Percentiles rank a stretch among this genome's conserved stretches.
Conservation (phyloP, 2,888 invertebrate genomes). For the Tinea pellionella region DNA sequence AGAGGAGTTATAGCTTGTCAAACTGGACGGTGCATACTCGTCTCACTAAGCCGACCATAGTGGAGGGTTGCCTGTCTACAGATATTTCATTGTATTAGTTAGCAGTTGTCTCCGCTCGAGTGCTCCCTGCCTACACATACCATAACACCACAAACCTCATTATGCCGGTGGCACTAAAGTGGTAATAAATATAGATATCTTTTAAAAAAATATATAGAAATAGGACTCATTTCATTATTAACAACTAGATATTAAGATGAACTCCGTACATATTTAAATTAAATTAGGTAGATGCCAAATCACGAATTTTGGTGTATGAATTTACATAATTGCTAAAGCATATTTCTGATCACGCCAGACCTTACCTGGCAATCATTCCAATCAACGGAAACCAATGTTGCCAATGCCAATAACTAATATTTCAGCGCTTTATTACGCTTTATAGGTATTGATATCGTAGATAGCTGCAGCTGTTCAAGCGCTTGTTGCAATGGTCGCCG, state of each 20-base stretch:
- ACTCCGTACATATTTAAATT: neutral
- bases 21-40: no score
- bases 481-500: slow-evolving; percentile 36
- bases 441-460: neutral
- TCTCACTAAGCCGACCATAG: no score
- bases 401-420: slow-evolving; percentile 2
- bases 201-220: no score
- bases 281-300: slow-evolving; percentile 19
- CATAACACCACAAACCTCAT: no score
- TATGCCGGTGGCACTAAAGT: no score
- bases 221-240: no score
- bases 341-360: slow-evolving; percentile 25
- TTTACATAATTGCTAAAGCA: slow-evolving; percentile 29
- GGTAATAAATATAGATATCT: no score
- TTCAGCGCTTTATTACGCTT: neutral
- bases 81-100: no score
- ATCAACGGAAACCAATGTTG: slow-evolving; percentile 21
- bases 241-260: neutral
- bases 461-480: slow-evolving; percentile 21
- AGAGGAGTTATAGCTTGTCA: no score
- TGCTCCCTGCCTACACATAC: no score
- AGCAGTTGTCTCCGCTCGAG: no score
- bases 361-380: slow-evolving; percentile 24
- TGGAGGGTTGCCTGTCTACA: no score
- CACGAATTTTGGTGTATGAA: slow-evolving; percentile 25